phyloP scores from a whole-genome alignment of 2,113 vertebrate genomes.

The Anguilla japonica region DNA sequence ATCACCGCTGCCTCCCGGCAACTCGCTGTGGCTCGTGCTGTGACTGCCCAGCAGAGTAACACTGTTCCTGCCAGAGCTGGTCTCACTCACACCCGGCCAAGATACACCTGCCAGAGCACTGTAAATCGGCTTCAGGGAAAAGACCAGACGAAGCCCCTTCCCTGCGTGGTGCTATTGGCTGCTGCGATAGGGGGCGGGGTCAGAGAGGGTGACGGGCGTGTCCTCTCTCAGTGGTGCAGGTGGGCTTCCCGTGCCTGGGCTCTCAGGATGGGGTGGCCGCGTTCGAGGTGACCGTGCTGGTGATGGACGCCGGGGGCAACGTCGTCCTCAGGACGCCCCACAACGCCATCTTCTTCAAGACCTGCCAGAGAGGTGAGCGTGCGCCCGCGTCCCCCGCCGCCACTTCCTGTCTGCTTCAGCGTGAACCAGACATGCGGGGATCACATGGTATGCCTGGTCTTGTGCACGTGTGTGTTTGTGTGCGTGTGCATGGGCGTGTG shows the following conservation, averaged over 20 bases:
- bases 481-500: not conserved
- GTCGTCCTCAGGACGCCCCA: constrained; percentile 83
- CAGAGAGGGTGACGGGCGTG: not conserved
- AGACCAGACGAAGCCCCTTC: not conserved
- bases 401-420: not conserved
- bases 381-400: too few species aligned
- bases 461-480: not conserved
- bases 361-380: constrained; percentile 84
- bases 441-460: not conserved
- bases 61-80: not conserved
- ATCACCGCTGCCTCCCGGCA: not conserved
- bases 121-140: not conserved
- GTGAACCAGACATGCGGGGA: too few species aligned
- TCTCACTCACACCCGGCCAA: not conserved
- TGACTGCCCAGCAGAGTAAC: not conserved
- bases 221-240: constrained; percentile 73
- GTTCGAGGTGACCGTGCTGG: constrained; percentile 82
- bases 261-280: constrained; percentile 86
- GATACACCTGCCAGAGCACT: not conserved
- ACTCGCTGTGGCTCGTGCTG: not conserved
- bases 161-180: not conserved
- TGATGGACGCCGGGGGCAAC: constrained; percentile 85
- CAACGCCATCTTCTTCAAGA: constrained; percentile 90
- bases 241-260: constrained; percentile 86
- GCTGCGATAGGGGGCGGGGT: not conserved